These are phyloP conservation scores for Cyclophora albipunctata DNA, from an alignment of 2,888 invertebrate species.

Conservation along the genomic window DNA sequence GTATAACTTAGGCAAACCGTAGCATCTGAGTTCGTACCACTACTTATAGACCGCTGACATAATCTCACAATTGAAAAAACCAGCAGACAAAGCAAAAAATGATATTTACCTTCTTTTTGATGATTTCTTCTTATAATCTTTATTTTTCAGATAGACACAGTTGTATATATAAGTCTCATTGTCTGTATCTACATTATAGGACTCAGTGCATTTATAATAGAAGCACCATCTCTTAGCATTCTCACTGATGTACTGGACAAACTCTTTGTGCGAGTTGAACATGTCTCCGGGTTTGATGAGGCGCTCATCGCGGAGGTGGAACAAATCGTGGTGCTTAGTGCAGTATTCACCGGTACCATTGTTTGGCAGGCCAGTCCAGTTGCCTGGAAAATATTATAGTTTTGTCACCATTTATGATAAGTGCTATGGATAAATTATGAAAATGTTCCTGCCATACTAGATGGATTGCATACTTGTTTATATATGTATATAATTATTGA, in stretches of 20 bases:
- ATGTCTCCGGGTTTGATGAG: conserved; percentile 37
- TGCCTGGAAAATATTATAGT: conserved; percentile 1
- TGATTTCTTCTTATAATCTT: conserved; percentile 34
- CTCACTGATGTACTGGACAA: conserved; percentile 37
- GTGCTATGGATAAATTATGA: no score
- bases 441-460: no score
- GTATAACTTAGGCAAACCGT: no score
- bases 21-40: no score
- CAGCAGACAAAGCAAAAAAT: no score
- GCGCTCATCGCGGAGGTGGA: conserved; percentile 28
- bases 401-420: no score
- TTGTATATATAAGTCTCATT: conserved; percentile 32
- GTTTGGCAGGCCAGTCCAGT: not conserved
- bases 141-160: conserved; percentile 36
- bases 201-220: conserved; percentile 39
- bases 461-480: no score
- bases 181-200: conserved; percentile 25
- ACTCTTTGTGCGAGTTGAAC: conserved; percentile 32
- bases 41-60: no score
- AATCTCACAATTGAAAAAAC: no score
- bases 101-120: conserved; percentile 30
- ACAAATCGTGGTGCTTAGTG: conserved; percentile 26
- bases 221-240: conserved; percentile 38
- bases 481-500: no score
- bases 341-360: conserved; percentile 21